These are phyloP conservation scores for Lithosia quadra DNA, from an alignment of 2,888 invertebrate genomes.

Conservation along the genomic window DNA sequence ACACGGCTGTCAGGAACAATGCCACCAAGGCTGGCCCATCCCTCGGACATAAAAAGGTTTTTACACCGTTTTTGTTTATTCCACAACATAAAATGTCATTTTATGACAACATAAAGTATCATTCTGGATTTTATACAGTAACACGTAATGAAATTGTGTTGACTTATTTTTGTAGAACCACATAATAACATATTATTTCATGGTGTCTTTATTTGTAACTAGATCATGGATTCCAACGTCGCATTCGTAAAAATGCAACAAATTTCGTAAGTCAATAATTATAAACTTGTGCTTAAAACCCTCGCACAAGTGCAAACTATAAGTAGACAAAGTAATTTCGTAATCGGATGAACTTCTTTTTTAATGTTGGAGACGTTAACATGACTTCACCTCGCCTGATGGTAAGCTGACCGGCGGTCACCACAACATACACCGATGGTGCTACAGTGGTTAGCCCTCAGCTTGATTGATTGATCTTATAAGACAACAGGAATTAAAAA, in stretches of 20 bases:
- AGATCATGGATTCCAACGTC: background rate
- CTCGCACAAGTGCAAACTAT: too few species aligned
- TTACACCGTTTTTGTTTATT: conserved; percentile 41
- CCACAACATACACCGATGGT: too few species aligned
- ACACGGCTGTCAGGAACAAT: conserved; percentile 25
- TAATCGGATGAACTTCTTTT: too few species aligned
- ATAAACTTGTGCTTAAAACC: too few species aligned
- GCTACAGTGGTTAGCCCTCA: too few species aligned
- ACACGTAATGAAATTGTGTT: conserved; percentile 17
- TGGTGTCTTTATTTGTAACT: background rate
- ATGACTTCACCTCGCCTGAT: too few species aligned
- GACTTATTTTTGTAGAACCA: background rate
- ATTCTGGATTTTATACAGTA: conserved; percentile 18
- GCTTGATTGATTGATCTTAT: too few species aligned
- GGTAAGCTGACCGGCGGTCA: too few species aligned
- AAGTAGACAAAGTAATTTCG: too few species aligned
- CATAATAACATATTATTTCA: background rate
- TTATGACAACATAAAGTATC: conserved; percentile 45
- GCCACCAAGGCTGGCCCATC: conserved; percentile 35
- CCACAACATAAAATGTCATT: conserved; percentile 38
- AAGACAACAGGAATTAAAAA: too few species aligned
- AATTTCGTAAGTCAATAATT: too few species aligned
- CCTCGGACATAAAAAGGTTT: conserved; percentile 26
- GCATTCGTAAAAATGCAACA: background rate
- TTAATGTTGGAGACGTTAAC: too few species aligned